Base-by-base conservation (phyloP, 2,113 vertebrate genomes). In the Aythya baeri region DNA sequence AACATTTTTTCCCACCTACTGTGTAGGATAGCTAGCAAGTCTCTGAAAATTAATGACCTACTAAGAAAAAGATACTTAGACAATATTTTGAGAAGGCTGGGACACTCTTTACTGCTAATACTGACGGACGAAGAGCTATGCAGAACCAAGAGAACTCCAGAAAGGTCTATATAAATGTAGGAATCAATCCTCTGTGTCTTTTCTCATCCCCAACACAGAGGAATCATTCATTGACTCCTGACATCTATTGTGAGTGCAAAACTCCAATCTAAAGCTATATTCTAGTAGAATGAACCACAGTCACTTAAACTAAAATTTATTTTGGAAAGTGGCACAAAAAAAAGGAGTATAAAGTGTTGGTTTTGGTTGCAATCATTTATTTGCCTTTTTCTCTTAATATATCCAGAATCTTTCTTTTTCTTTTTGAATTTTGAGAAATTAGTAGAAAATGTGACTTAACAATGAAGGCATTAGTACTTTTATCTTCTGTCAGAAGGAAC, bases 1-100 rank as follows among this genome's bases (percentile, higher is more conserved):
- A 76, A 89, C 50, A 78, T 93, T 96, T 97, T 95, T 96, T 88
- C 86, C 70, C 83, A 86, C 66, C 86, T 91, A 57, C 88, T 77
- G 14, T 57, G 77, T 71, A 65, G 50, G 46, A 71, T 34, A 72
- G 71, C 54, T 76, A 44, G 52, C 57, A 88, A 85, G 67, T 43
- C 50, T 44, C 50, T 73, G 78, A 68, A 93, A 89, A 94, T 66
- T 83, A 88, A 94, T 86, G 49, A 67, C 46, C 61, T 89, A 49
- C 83, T 88, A 54, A 81, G 72, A 91, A 93, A 74, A 26, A 91
- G 66, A 54, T 78, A 73, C 27, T 86, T 75, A 41, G 50, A 67
- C 59, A 73, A 41, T 61, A 76, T 62, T 90, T 91, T 80, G 26
- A 82, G 57, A 93, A 78, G 58, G 29, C 50, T 94, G 76, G 29